Evolutionary conservation across 2,113 vertebrate species (phyloP).

Genomic region (Hylia prasina): DNA sequence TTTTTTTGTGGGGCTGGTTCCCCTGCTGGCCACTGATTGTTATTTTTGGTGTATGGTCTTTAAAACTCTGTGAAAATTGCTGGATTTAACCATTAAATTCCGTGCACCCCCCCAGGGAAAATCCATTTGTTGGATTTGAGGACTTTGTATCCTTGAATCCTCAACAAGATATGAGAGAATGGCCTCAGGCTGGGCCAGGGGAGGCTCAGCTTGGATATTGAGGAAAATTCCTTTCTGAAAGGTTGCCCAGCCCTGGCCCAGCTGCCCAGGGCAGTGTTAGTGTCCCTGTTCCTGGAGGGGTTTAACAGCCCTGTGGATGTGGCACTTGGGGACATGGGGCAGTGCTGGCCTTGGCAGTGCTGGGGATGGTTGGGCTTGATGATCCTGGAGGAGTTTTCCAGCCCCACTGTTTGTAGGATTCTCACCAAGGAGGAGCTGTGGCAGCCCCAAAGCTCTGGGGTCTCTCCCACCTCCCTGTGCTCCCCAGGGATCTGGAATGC

Average conservation of each 20-base stretch:
- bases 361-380: rapidly evolving
- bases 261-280: not conserved
- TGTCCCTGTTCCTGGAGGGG: not conserved
- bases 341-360: not conserved
- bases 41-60: not conserved
- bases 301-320: not conserved
- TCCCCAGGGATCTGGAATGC: not conserved
- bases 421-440: not conserved
- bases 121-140: not conserved
- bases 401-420: not conserved
- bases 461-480: not conserved
- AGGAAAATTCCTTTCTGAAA: not conserved
- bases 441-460: not conserved
- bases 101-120: not conserved
- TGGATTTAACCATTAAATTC: not conserved
- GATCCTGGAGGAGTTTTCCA: not conserved
- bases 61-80: not conserved
- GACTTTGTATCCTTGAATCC: not conserved
- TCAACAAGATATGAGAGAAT: not conserved
- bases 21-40: not conserved
- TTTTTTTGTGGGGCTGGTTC: not conserved
- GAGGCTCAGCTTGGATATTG: not conserved
- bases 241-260: not conserved
- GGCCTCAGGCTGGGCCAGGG: not conserved
- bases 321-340: not conserved